Evolutionary conservation across 1,140 invertebrate genomes (phyloP), one percentile per base, ranked within the genome.

Genomic region (Drosophila oshimai): DNA sequence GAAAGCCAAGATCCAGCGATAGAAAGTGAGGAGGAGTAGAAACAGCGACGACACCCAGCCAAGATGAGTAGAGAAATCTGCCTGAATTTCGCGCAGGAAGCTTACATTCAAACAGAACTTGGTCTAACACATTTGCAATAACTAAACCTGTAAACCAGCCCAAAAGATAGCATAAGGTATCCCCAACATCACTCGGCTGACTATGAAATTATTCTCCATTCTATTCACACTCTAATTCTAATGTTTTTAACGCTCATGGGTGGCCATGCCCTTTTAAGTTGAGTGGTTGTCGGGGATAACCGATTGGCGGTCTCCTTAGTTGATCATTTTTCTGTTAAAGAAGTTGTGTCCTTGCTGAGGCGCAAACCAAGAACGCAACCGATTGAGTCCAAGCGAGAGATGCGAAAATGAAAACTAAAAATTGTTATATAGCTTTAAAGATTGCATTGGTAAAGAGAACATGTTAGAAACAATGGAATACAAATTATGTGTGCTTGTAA

Each of bases 401-500:
- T 34, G 42, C 41, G 18, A 49, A 62, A 74, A 55, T 61, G 45
- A 61, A 50, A 60, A 65, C 44, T 50, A 67, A 53, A 71, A 73
- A 74, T 74, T 74, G 70, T 74, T 74, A 74, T 72, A 72, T 74
- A 74, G 70, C 70, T 73, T 74, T 74, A 74, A 74, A 65, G 50
- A 64, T 39, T 73, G 69, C 68, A 41, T 72, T 71, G 67, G 55
- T 51, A 61, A 44, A 46, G 6, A 31, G 26, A 49, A 39, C 13
- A 50, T 60, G 55, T 72, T 69, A 41, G 28, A 58, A 61, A 44
- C 47, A 44, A 28, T 45, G 15, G 6, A 42, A 54, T 71, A 41
- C 49, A 54, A 44, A 62, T 86, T 42, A 50, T 76, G 61, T 86
- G 81, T 80, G 77, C 70, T 78, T 86, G 76, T 86, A 86, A 73